Evolutionary conservation across 2,888 invertebrate genomes (phyloP), one percentile per base, ranked within the genome.

Genomic region (Junonia oenone): DNA sequence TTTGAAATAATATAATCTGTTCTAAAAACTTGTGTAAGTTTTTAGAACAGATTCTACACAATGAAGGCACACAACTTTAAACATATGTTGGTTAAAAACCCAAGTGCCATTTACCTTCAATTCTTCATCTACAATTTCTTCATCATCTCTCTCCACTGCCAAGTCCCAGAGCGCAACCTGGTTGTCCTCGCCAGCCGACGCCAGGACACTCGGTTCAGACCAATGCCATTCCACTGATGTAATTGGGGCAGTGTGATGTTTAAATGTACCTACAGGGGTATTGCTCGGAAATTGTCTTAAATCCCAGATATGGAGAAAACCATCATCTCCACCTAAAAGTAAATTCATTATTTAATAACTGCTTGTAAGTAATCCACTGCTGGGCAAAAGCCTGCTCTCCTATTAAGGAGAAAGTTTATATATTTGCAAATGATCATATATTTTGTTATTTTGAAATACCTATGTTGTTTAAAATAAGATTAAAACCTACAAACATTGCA

Each of bases 151-250:
- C 83, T 98, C 98, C 0, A 98, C 95, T 0, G 97, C 95, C 65
- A 99, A 91, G 89, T 99, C 99, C 99, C 99, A 99, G 22, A 99
- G 90, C 0, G 98, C 97, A 31, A 99, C 95, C 85, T 99, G 99
- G 86, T 99, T 95, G 79, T 99, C 99, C 56, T 96, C 95, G 0
- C 98, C 98, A 1, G 93, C 95, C 0, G 98, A 97, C 1, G 98
- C 98, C 69, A 99, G 94, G 4, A 99, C 97, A 22, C 98, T 97
- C 0, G 95, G 93, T 78, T 99, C 99, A 2, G 92, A 92, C 61
- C 97, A 98, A 87, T 97, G 96, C 99, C 99, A 99, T 81, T 99
- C 98, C 4, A 99, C 95, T 0, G 98, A 98, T 0, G 98, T 99
- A 52, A 99, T 94, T 1, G 98, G 96, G 43, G 94, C 95, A 2